A percentile compares a stretch with the other conserved stretches of the same genome.
Conservation (phyloP, 2,888 invertebrate species). For the Eupithecia subfuscata region DNA sequence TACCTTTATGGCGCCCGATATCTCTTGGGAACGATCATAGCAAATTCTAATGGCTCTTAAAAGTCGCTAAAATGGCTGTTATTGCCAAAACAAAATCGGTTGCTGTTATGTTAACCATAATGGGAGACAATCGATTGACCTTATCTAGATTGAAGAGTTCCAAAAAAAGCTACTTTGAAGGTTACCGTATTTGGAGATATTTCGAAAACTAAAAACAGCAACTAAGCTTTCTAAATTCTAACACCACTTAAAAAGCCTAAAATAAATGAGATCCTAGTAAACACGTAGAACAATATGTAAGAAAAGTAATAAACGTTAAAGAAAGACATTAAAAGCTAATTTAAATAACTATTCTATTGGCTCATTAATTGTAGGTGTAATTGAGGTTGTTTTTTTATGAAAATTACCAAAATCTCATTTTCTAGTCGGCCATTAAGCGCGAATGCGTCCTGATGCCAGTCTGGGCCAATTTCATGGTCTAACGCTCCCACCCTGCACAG, state of each 20-base stretch:
- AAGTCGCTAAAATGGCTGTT: slow-evolving; percentile 62
- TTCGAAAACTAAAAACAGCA: background rate
- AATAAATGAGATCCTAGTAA: background rate
- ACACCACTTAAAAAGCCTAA: background rate
- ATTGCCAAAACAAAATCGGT: slow-evolving; percentile 73
- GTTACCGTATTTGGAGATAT: background rate
- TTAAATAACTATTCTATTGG: slow-evolving; percentile 7
- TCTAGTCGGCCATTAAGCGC: slow-evolving; percentile 65
- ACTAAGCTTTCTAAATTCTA: background rate
- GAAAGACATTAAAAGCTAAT: slow-evolving; percentile 12
- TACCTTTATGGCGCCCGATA: slow-evolving; percentile 77
- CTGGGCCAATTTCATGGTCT: slow-evolving; percentile 82
- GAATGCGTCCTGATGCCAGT: slow-evolving; percentile 69
- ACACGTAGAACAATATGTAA: background rate
- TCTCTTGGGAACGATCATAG: slow-evolving; percentile 73
- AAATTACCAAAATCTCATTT: slow-evolving; percentile 65
- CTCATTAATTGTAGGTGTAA: slow-evolving; percentile 23
- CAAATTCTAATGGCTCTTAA: slow-evolving; percentile 78
- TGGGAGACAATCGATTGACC: slow-evolving; percentile 46
- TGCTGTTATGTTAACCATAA: slow-evolving; percentile 60
- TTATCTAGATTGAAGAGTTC: slow-evolving; percentile 43
- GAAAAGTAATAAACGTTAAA: slow-evolving; percentile 1
- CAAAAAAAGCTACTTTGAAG: background rate
- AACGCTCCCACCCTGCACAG: slow-evolving; percentile 73
- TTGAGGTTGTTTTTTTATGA: slow-evolving; percentile 57